A percentile compares a stretch with the other conserved stretches of the same genome.
Evolutionary conservation across 35 echinoderm and acorn worm genomes (phyloP).

Genomic region (Ophiothrix spiculata): DNA sequence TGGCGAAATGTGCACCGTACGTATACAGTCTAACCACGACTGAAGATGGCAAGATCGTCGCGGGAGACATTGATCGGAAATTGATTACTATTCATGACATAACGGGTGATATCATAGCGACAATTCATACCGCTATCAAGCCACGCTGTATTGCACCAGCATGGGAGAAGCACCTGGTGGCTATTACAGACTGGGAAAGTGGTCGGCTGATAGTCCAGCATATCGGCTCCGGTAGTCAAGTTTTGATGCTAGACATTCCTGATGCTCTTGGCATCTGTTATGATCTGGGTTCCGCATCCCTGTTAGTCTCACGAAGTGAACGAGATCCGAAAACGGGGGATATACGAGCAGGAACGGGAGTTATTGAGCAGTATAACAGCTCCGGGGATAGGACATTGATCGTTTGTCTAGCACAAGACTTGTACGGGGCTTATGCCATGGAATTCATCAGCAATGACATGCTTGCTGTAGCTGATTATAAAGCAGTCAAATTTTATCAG

Average conservation of each 20-base stretch:
- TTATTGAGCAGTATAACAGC: background rate
- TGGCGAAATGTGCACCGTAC: background rate
- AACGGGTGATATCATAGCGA: background rate
- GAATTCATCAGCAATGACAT: background rate
- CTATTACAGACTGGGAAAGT: background rate
- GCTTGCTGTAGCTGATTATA: background rate
- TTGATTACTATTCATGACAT: background rate
- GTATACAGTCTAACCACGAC: background rate
- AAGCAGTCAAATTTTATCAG: background rate
- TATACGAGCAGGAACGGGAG: background rate
- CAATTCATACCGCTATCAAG: background rate
- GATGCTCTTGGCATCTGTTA: background rate
- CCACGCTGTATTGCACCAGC: background rate
- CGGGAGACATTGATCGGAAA: background rate
- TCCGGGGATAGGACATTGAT: conserved; percentile 4
- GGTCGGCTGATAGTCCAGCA: background rate
- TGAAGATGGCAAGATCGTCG: background rate
- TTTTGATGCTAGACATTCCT: background rate
- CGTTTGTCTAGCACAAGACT: background rate
- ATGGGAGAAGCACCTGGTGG: background rate
- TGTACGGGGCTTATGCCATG: background rate
- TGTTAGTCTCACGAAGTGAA: background rate
- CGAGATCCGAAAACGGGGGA: background rate
- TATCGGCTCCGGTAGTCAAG: background rate
- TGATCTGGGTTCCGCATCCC: background rate